These are phyloP conservation scores for Dendrocopos noguchii DNA, from an alignment of 2,113 vertebrate species.

Conservation along the genomic window DNA sequence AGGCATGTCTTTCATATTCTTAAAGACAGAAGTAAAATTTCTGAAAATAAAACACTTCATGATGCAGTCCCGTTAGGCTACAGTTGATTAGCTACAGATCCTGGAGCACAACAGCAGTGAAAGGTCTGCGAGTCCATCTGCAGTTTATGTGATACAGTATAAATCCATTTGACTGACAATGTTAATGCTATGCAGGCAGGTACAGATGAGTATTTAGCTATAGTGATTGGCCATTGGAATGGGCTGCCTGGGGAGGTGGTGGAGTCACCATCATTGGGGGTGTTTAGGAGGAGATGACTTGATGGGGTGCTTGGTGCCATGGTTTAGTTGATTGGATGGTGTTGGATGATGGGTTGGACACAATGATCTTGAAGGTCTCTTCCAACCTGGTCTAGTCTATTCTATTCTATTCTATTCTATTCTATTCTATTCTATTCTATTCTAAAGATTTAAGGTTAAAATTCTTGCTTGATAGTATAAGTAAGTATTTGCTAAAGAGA, in stretches of 20 bases:
- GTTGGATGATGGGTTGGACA: no score
- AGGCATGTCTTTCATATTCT: background rate
- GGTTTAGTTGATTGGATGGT: no score
- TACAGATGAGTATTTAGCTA: background rate
- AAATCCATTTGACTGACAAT: background rate
- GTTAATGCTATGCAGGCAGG: background rate
- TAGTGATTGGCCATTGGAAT: no score
- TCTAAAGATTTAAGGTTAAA: background rate
- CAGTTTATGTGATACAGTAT: background rate
- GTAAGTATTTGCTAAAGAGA: background rate
- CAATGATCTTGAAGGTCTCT: no score
- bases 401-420: no score
- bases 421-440: no score
- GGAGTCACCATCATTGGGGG: no score
- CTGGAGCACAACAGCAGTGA: background rate
- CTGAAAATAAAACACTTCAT: background rate
- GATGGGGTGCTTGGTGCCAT: no score
- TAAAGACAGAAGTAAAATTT: background rate
- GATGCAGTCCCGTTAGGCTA: background rate
- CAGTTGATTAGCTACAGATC: background rate
- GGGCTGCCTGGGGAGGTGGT: no score
- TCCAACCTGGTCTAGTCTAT: no score
- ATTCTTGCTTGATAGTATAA: background rate
- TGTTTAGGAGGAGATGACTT: no score
- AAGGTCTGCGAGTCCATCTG: background rate